These are phyloP conservation scores for Phenganax subtilis DNA, from an alignment of 92 coral and sea anemone genomes.

Conservation along the genomic window DNA sequence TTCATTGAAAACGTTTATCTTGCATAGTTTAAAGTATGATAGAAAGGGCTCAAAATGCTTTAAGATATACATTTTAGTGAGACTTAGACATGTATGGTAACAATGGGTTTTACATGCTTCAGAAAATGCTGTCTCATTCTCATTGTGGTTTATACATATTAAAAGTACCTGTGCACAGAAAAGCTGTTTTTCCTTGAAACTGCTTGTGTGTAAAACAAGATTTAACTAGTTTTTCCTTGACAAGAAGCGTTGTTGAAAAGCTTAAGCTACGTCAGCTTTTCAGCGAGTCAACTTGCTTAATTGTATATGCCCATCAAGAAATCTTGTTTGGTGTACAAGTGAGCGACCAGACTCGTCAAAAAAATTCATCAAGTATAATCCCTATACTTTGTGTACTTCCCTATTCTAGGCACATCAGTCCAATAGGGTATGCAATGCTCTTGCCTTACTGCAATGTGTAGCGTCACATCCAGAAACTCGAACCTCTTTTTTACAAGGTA, in stretches of 20 bases:
- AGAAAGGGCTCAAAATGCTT: neutral
- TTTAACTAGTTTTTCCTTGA: too few species aligned
- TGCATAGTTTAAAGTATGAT: neutral
- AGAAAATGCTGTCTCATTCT: too few species aligned
- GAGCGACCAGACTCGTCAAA: neutral
- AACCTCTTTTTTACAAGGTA: constrained; percentile 95
- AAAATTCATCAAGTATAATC: too few species aligned
- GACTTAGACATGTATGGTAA: too few species aligned
- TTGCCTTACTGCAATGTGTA: constrained; percentile 93
- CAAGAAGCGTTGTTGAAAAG: too few species aligned
- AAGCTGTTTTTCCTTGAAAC: neutral
- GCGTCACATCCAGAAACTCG: constrained; percentile 99
- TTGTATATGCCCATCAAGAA: neutral
- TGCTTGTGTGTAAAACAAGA: too few species aligned
- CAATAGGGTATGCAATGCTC: constrained; percentile 95
- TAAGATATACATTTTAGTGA: neutral
- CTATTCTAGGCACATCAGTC: constrained; percentile 89
- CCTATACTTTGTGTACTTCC: neutral
- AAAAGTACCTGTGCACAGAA: too few species aligned
- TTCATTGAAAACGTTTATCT: too few species aligned
- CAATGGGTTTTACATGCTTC: too few species aligned
- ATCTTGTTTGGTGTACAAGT: neutral
- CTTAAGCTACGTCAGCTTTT: too few species aligned
- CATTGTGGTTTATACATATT: too few species aligned
- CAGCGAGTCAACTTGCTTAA: neutral